Conservation (phyloP, 1,140 invertebrate species). For the Drosophila baimaii region DNA sequence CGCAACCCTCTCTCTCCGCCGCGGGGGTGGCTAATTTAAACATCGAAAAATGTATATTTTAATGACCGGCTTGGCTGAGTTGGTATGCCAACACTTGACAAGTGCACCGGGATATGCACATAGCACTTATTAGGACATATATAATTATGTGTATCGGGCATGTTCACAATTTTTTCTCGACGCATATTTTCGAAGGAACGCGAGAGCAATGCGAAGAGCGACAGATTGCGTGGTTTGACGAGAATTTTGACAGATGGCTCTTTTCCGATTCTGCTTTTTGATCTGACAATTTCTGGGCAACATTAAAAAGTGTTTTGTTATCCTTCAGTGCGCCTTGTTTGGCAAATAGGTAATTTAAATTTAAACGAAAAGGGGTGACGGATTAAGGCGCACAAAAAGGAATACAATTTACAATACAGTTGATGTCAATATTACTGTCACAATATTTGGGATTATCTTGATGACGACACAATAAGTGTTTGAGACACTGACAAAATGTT, state of each 20-base stretch:
- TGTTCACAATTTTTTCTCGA: slow-evolving; percentile 57
- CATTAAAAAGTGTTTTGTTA: slow-evolving; percentile 80
- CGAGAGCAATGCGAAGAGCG: slow-evolving; percentile 40
- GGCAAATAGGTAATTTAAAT: slow-evolving; percentile 76
- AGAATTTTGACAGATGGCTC: slow-evolving; percentile 84
- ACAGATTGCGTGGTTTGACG: slow-evolving; percentile 72
- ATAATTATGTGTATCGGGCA: slow-evolving; percentile 57
- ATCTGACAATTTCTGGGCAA: slow-evolving; percentile 75
- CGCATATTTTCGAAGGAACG: slow-evolving; percentile 43
- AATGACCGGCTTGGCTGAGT: slow-evolving; percentile 61
- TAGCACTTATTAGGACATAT: slow-evolving; percentile 60
- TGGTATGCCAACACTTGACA: slow-evolving; percentile 77
- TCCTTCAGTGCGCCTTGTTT: slow-evolving; percentile 70
- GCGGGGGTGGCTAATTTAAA: slow-evolving; percentile 46
- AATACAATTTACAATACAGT: slow-evolving; percentile 34
- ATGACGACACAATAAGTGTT: slow-evolving; percentile 30
- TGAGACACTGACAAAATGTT: background rate
- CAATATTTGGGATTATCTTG: slow-evolving; percentile 62
- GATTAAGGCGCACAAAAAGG: slow-evolving; percentile 43
- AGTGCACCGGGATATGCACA: slow-evolving; percentile 66
- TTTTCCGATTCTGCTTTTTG: slow-evolving; percentile 76
- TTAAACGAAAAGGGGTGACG: slow-evolving; percentile 55
- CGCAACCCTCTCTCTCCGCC: slow-evolving; percentile 49
- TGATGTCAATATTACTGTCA: slow-evolving; percentile 64
- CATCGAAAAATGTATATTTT: slow-evolving; percentile 69